These are phyloP conservation scores for chimpanzee (Pan troglodytes) DNA, from an alignment of 2,113 vertebrate genomes.

Conservation along the genomic window NHGRI_mPanTro3-v2.1_pri NC_072407.2:13895501-13896000, in stretches of 20 bases:
- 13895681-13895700: too few relatives aligned
- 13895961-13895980: neutral
- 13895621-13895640: too few relatives aligned
- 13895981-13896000: neutral
- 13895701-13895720: neutral
- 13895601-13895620: too few relatives aligned
- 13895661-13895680: too few relatives aligned
- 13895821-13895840: neutral
- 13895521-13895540: too few relatives aligned
- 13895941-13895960: neutral
- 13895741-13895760: slow-evolving; percentile 23
- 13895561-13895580: too few relatives aligned
- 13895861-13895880: neutral
- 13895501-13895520: too few relatives aligned
- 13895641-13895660: too few relatives aligned
- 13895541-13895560: too few relatives aligned
- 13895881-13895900: neutral
- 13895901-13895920: neutral
- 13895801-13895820: neutral
- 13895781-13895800: neutral
- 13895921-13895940: neutral
- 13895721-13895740: neutral
- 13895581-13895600: too few relatives aligned
- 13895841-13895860: neutral
- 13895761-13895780: neutral